phyloP scores from a whole-genome alignment of 2,113 vertebrate species.

The Cygnus buccinator region DNA sequence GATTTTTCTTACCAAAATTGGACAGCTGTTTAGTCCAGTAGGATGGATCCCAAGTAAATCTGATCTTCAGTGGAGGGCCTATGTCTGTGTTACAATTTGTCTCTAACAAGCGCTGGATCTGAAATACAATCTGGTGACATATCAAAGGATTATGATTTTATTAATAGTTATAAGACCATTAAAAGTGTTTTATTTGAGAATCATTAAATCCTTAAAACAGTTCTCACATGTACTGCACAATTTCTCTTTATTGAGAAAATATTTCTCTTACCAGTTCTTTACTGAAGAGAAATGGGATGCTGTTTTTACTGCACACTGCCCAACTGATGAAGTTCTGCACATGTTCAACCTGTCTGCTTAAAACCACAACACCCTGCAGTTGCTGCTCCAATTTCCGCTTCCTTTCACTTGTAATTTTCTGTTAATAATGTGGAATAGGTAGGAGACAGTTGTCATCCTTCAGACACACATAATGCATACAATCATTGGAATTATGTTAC shows the following conservation, averaged over 20 bases:
- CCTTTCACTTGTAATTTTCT: conserved; percentile 92
- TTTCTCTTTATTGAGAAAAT: neutral
- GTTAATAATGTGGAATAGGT: neutral
- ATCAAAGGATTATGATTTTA: neutral
- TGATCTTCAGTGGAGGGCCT: conserved; percentile 89
- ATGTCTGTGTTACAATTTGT: conserved; percentile 83
- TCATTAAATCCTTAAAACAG: neutral
- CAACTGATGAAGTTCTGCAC: conserved; percentile 97
- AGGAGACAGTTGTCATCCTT: neutral
- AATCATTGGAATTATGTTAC: neutral
- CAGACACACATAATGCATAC: neutral
- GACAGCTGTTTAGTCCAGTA: conserved; percentile 96
- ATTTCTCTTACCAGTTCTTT: conserved; percentile 89
- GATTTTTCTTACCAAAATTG: conserved; percentile 82
- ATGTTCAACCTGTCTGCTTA: conserved; percentile 92
- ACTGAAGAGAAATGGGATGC: conserved; percentile 94
- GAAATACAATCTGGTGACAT: conserved; percentile 89
- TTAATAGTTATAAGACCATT: neutral
- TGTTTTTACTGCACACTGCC: conserved; percentile 91
- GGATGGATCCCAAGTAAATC: conserved; percentile 97
- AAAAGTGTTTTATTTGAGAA: neutral
- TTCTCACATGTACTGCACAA: neutral
- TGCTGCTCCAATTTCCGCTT: conserved; percentile 91
- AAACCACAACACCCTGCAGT: conserved; percentile 88
- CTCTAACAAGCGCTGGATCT: conserved; percentile 93